A percentile compares a stretch with the other conserved stretches of the same genome.
These are phyloP conservation scores for Colaptes auratus DNA, from an alignment of 2,113 vertebrate species.

Conservation along the genomic window DNA sequence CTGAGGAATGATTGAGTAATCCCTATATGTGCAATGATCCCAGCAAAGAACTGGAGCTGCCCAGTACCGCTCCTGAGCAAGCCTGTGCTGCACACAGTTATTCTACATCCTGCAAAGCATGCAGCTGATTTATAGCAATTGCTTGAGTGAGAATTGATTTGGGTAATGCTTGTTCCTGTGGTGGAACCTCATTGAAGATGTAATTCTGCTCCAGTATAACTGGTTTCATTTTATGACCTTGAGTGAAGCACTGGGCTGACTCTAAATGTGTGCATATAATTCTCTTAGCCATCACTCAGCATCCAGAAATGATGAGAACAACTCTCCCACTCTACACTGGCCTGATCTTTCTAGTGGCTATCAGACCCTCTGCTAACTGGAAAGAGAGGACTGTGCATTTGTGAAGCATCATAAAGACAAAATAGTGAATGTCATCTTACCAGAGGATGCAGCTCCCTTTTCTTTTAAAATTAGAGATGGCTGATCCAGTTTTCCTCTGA, in stretches of 20 bases:
- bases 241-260: neutral
- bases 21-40: neutral
- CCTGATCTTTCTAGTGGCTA: neutral
- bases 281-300: neutral
- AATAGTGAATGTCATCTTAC: neutral
- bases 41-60: neutral
- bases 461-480: neutral
- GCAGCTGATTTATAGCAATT: neutral
- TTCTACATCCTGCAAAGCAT: neutral
- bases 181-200: neutral
- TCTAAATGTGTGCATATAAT: neutral
- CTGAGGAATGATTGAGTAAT: neutral
- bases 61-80: neutral
- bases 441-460: neutral
- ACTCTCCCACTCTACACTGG: neutral
- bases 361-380: neutral
- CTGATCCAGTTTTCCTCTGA: conserved; percentile 14
- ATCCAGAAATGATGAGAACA: neutral
- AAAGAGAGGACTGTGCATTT: neutral
- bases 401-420: neutral
- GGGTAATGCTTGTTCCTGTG: neutral
- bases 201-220: neutral
- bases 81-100: neutral
- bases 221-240: neutral
- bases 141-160: neutral